Conservation (phyloP, 2,888 invertebrate species). For the Cantharis rustica region DNA sequence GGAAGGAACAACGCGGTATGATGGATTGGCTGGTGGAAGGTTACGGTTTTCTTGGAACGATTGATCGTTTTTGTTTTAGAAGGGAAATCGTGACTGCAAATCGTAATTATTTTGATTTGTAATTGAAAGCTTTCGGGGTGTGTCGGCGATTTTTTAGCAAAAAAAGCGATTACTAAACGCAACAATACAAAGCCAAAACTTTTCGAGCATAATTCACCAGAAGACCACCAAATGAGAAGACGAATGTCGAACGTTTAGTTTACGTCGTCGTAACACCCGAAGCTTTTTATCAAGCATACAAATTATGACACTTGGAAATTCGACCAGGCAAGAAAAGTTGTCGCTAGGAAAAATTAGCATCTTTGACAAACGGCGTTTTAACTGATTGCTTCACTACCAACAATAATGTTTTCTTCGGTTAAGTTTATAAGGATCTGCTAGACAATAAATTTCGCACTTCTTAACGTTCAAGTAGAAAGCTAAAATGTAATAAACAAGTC, state of each 20-base stretch:
- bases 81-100: neutral
- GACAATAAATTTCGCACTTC: constrained; percentile 17
- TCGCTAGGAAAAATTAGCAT: constrained; percentile 34
- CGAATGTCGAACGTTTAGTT: constrained; percentile 29
- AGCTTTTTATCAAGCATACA: constrained; percentile 35
- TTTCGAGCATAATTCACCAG: neutral
- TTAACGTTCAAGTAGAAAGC: constrained; percentile 19
- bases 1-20: neutral
- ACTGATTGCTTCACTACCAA: constrained; percentile 23
- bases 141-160: neutral
- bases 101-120: neutral
- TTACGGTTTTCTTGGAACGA: neutral
- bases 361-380: constrained; percentile 29
- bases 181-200: neutral
- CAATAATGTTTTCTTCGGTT: constrained; percentile 27
- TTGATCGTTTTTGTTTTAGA: neutral
- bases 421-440: constrained; percentile 10
- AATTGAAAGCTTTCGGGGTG: neutral
- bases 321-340: constrained; percentile 33
- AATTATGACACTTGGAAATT: constrained; percentile 34
- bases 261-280: constrained; percentile 28
- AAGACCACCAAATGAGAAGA: constrained; percentile 30
- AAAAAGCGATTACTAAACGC: neutral
- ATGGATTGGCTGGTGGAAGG: neutral
- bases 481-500: constrained; percentile 14